phyloP scores from a whole-genome alignment of 2,113 vertebrate genomes.

The Nycticebus coucang region DNA sequence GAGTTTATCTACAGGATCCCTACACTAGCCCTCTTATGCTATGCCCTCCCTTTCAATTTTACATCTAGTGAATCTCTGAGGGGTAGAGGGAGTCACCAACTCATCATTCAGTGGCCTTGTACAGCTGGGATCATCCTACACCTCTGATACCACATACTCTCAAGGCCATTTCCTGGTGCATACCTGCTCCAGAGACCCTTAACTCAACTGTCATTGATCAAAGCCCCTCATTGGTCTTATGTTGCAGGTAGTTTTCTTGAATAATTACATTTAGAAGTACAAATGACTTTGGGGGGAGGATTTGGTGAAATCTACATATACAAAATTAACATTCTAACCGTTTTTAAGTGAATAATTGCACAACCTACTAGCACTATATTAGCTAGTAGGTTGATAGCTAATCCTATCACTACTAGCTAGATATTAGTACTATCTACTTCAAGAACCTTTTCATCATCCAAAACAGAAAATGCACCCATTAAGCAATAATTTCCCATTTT shows the following conservation, averaged over 20 bases:
- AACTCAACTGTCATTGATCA: not conserved
- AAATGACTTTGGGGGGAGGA: not conserved
- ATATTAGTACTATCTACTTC: not conserved
- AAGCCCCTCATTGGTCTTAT: not conserved
- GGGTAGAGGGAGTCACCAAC: rapidly evolving
- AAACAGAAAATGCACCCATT: not conserved
- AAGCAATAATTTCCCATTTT: not conserved
- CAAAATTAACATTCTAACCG: not conserved
- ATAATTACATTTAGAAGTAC: not conserved
- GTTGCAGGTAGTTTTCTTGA: not conserved
- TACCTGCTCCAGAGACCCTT: not conserved
- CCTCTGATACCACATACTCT: no score
- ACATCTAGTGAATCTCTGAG: not conserved
- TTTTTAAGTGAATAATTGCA: not conserved
- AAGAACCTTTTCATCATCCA: not conserved
- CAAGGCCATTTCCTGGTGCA: not conserved
- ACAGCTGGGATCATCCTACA: not conserved
- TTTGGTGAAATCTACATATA: not conserved
- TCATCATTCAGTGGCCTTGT: rapidly evolving
- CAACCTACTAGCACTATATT: not conserved
- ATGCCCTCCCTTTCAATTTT: not conserved
- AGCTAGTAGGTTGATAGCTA: no score
- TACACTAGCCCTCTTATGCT: not conserved
- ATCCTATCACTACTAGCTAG: no score
- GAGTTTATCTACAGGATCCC: not conserved